Base-by-base conservation (phyloP, 2,797 vertebrate genomes). In the Mastacembelus armatus region DNA sequence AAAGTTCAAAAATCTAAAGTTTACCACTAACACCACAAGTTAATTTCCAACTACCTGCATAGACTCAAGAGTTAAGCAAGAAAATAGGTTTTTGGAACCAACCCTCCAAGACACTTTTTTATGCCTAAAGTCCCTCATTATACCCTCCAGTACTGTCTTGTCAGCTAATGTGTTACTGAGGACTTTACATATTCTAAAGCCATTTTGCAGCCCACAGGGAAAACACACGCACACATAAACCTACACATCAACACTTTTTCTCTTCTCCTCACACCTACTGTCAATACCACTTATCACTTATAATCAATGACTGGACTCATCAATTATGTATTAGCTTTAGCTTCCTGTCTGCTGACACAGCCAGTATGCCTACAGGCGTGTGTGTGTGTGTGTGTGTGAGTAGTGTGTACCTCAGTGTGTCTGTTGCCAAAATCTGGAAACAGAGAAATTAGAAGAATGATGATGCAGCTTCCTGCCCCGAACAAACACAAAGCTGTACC, bases 201-300 rank as follows among this genome's bases (percentile, higher is more conserved):
- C 30, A 72, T 78, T 82, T 55, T 65, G 21, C 50, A 59, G 50
- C 56, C 85, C 61, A 3, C 27, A 42, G 78, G 74, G 80, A 80
- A 68, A 71, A 81, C 48, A 66, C 49, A 49, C 38, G 68, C 62
- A 49, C 10, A 76, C 63, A 72, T 77, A 68, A 78, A 74, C 54
- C 66, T 80, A 69, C 70, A 81, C 63, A 69, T 52, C 33, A 33
- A 88, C 88, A 80, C 86, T 67, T 88, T 77, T 71, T 56, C 74
- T 74, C 60, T 14, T 61, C 66, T 75, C 50, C 63, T 86, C 78
- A 88, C 86, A 86, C 85, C 78, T 82, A 76, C 59, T 86, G 89
- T 86, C 89, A 90, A 91, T 88, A 84, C 58, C 84, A 88, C 90
- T 91, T 83, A 90, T 90, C 80, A 88, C 85, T 70, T 82, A 33